Percentiles rank a stretch among this genome's conserved stretches.
Evolutionary conservation across 64 coral and sea anemone species (phyloP).

Genomic region (Montipora cactus): DNA sequence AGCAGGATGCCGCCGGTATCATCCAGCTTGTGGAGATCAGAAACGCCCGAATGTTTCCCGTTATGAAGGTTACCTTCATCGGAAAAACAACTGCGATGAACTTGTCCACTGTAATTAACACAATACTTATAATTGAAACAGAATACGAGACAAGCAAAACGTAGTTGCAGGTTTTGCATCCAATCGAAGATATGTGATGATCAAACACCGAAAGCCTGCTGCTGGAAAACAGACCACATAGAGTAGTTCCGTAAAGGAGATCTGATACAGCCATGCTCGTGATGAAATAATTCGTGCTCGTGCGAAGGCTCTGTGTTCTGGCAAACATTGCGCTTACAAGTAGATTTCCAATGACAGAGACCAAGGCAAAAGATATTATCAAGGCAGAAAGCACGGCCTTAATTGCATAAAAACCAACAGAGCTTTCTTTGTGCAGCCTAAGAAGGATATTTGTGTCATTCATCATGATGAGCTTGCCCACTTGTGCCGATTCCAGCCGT

Average conservation of each 20-base stretch:
- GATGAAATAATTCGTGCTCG: background rate
- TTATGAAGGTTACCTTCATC: background rate
- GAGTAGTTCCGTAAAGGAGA: background rate
- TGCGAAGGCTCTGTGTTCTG: background rate
- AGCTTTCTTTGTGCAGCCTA: background rate
- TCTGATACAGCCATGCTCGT: background rate
- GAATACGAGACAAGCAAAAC: no score
- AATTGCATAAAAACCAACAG: background rate
- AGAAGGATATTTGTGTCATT: background rate
- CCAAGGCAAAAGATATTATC: background rate
- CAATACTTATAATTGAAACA: background rate
- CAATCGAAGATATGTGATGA: no score
- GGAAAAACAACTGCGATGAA: background rate
- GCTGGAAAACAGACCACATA: background rate
- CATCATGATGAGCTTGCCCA: background rate
- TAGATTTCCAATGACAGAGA: background rate
- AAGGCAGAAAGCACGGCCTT: background rate
- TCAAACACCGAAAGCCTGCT: background rate
- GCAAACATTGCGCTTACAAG: background rate
- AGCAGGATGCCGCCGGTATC: background rate
- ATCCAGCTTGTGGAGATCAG: background rate
- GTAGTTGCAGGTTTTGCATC: no score
- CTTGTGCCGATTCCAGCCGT: no score
- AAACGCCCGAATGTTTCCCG: background rate
- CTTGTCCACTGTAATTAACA: background rate